phyloP scores from a whole-genome alignment of 2,888 invertebrate species.

The Leucophenga montana region DNA sequence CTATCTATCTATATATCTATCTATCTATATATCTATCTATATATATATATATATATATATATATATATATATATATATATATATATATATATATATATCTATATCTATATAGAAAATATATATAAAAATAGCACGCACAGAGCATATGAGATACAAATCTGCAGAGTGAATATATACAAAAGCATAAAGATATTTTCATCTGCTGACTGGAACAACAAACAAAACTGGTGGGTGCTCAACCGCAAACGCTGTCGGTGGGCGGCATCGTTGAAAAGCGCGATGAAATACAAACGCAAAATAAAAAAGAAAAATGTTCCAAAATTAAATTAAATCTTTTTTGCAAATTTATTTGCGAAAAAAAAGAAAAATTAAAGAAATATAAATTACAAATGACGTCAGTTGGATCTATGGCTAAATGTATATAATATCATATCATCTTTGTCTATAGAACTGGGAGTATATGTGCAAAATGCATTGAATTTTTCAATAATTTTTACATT shows the following conservation, averaged over 20 bases:
- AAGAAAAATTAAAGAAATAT: not conserved
- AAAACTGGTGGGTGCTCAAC: conserved; percentile 5
- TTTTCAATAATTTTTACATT: too few species aligned
- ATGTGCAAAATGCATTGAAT: too few species aligned
- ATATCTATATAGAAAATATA: too few species aligned
- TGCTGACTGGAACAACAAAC: conserved; percentile 46
- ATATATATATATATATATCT: too few species aligned
- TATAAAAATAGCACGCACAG: too few species aligned
- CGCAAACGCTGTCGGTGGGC: conserved; percentile 46
- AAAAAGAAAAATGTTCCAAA: conserved; percentile 16
- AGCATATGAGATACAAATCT: not conserved
- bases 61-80: too few species aligned
- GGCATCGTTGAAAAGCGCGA: conserved; percentile 37
- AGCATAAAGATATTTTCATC: conserved; percentile 7
- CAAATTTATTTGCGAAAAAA: conserved; percentile 24
- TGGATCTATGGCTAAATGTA: conserved; percentile 20
- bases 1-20: too few species aligned
- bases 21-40: too few species aligned
- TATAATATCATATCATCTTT: conserved; percentile 8
- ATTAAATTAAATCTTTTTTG: conserved; percentile 11
- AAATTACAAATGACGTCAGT: conserved; percentile 31
- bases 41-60: too few species aligned
- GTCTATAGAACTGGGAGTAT: conserved; percentile 22
- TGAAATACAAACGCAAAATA: conserved; percentile 6
- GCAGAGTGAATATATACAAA: not conserved